Percentiles rank a stretch among this genome's conserved stretches.
These are phyloP conservation scores for Thunnus maccoyii DNA, from an alignment of 2,113 vertebrate species.

Conservation along the genomic window DNA sequence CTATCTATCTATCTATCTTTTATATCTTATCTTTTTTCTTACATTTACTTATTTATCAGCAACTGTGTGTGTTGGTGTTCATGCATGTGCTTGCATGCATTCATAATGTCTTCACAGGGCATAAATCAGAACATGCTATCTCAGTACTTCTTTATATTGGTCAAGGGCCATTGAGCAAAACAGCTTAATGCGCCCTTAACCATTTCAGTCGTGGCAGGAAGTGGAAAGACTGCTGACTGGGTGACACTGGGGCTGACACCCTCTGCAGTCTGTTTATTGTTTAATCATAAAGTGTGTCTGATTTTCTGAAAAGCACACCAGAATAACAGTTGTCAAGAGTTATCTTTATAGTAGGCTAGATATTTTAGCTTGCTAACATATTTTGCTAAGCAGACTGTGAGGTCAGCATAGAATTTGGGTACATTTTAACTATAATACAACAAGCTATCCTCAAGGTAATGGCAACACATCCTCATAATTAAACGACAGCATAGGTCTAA, in stretches of 20 bases:
- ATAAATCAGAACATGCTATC: slow-evolving; percentile 84
- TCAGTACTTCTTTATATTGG: slow-evolving; percentile 82
- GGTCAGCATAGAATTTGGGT: background rate
- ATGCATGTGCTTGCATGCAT: slow-evolving; percentile 76
- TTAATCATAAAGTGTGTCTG: slow-evolving; percentile 32
- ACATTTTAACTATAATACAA: background rate
- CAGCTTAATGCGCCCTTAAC: slow-evolving; percentile 82
- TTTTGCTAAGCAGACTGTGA: background rate
- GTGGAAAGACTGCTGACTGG: slow-evolving; percentile 74
- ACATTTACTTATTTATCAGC: slow-evolving; percentile 31
- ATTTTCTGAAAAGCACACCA: slow-evolving; percentile 18
- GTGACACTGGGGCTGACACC: slow-evolving; percentile 56
- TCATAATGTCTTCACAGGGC: slow-evolving; percentile 79
- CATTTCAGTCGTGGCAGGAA: slow-evolving; percentile 75
- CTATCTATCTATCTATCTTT: slow-evolving; percentile 4
- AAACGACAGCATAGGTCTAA: too few species aligned
- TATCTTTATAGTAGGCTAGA: background rate
- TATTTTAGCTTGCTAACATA: background rate
- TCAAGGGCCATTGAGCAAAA: slow-evolving; percentile 86
- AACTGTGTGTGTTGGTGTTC: slow-evolving; percentile 46
- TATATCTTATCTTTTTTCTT: slow-evolving; percentile 1
- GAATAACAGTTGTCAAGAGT: background rate
- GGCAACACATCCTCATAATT: background rate
- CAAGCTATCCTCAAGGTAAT: background rate
- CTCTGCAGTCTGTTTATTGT: slow-evolving; percentile 59